Evolutionary conservation across 2,797 vertebrate species (phyloP).

Genomic region (Pseudopleuronectes americanus): DNA sequence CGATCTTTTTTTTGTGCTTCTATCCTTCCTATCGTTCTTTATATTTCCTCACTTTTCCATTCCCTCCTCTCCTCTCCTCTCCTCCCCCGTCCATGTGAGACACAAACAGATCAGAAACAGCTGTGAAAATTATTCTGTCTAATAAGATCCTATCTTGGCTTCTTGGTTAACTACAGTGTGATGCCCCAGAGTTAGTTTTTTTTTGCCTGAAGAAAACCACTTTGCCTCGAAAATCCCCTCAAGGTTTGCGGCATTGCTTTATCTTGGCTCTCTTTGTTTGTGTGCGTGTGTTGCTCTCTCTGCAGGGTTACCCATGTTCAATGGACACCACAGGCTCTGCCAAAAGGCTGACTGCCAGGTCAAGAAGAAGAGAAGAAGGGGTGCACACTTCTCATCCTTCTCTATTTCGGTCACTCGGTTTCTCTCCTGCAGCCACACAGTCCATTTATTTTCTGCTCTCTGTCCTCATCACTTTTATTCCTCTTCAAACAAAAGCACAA

Average conservation of each 20-base stretch:
- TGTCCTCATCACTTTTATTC: constrained; percentile 1
- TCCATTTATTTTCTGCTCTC: constrained; percentile 53
- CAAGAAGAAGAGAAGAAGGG: constrained; percentile 56
- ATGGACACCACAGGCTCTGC: constrained; percentile 64
- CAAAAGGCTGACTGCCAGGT: constrained; percentile 69
- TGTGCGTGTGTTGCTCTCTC: constrained; percentile 26
- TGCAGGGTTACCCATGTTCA: constrained; percentile 66
- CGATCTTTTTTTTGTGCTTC: not conserved
- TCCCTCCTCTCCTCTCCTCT: constrained; percentile 24
- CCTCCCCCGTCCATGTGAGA: constrained; percentile 46
- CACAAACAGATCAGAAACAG: constrained; percentile 78
- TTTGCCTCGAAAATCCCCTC: constrained; percentile 57
- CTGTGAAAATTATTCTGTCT: constrained; percentile 75
- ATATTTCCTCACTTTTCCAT: constrained; percentile 30
- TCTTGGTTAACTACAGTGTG: constrained; percentile 34
- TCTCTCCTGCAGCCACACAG: constrained; percentile 45
- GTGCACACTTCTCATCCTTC: constrained; percentile 55
- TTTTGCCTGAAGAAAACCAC: constrained; percentile 19
- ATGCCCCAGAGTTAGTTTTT: constrained; percentile 45
- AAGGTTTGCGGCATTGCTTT: constrained; percentile 58
- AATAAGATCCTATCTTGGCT: constrained; percentile 57
- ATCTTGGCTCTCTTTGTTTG: constrained; percentile 45
- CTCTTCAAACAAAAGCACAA: constrained; percentile 8
- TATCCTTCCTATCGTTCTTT: constrained; percentile 13
- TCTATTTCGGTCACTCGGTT: constrained; percentile 55